Conservation (phyloP, 2,888 invertebrate genomes). For the Theretra japonica region DNA sequence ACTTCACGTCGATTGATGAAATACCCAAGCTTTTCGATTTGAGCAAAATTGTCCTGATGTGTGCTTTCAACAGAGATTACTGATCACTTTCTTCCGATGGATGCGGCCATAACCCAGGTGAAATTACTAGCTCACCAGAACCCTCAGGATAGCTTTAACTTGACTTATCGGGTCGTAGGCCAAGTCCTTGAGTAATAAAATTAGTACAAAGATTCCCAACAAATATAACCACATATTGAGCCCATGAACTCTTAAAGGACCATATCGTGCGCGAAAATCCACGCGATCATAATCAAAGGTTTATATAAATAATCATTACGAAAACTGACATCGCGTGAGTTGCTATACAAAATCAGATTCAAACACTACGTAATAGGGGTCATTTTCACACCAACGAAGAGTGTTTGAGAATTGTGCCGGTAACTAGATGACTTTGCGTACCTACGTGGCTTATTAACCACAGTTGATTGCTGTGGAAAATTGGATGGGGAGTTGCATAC, state of each 20-base stretch:
- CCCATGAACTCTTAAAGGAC: neutral
- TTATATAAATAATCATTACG: neutral
- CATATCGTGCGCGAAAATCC: neutral
- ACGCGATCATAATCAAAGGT: neutral
- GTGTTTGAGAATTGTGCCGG: slow-evolving; percentile 38
- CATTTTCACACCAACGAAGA: slow-evolving; percentile 7
- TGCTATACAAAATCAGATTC: slow-evolving; percentile 7
- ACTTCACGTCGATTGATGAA: too few relatives aligned
- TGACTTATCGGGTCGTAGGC: neutral
- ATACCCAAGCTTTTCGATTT: too few relatives aligned
- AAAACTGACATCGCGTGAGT: neutral
- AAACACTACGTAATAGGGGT: slow-evolving; percentile 4
- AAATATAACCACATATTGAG: too few relatives aligned
- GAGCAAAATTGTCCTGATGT: too few relatives aligned
- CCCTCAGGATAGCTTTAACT: neutral
- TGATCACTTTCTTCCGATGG: too few relatives aligned
- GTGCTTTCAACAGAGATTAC: too few relatives aligned
- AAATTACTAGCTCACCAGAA: too few relatives aligned
- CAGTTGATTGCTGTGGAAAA: slow-evolving; percentile 70
- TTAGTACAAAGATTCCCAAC: neutral
- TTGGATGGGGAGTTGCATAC: slow-evolving; percentile 67
- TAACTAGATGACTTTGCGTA: slow-evolving; percentile 57
- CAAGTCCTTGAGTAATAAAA: neutral
- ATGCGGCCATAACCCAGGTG: too few relatives aligned
- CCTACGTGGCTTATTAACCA: slow-evolving; percentile 66